Percentiles rank a stretch among this genome's conserved stretches.
Evolutionary conservation across 37 sponge, comb jelly and placozoan genomes (phyloP).

Genomic region (Halichondria panicea): DNA sequence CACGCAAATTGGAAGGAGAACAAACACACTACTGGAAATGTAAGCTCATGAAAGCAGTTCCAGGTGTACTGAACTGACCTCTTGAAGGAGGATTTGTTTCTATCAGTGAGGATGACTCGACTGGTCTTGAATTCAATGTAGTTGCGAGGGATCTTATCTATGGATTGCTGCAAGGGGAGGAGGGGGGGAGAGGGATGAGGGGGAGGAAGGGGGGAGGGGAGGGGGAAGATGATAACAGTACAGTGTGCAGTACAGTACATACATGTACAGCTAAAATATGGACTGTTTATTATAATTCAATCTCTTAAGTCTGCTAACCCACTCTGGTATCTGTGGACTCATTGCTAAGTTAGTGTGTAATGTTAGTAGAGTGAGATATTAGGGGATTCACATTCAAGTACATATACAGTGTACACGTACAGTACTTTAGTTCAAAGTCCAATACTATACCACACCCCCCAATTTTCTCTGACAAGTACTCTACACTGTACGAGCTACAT

Average conservation of each 20-base stretch:
- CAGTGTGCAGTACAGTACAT: background rate
- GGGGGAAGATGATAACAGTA: background rate
- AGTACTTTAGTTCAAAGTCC: background rate
- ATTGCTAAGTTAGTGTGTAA: too few species aligned
- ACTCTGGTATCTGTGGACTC: too few species aligned
- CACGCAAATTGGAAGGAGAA: background rate
- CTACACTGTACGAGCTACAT: background rate
- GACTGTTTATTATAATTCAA: too few species aligned
- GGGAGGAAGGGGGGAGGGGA: background rate
- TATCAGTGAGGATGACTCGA: conserved; percentile 66
- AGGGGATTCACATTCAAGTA: too few species aligned
- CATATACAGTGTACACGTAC: background rate
- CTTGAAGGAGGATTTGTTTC: conserved; percentile 72
- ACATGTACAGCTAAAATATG: too few species aligned
- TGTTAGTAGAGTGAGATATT: too few species aligned
- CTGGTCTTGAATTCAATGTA: conserved; percentile 89
- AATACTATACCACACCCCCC: too few species aligned
- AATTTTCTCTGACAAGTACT: too few species aligned
- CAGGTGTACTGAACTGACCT: too few species aligned
- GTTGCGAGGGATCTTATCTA: conserved; percentile 25
- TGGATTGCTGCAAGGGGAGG: background rate
- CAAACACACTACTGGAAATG: background rate
- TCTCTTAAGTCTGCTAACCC: too few species aligned
- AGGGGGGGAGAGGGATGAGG: background rate
- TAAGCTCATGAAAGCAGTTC: background rate